A percentile compares a stretch with the other conserved stretches of the same genome.
Conservation (phyloP, 2,888 invertebrate genomes). For the Patella pellucida region DNA sequence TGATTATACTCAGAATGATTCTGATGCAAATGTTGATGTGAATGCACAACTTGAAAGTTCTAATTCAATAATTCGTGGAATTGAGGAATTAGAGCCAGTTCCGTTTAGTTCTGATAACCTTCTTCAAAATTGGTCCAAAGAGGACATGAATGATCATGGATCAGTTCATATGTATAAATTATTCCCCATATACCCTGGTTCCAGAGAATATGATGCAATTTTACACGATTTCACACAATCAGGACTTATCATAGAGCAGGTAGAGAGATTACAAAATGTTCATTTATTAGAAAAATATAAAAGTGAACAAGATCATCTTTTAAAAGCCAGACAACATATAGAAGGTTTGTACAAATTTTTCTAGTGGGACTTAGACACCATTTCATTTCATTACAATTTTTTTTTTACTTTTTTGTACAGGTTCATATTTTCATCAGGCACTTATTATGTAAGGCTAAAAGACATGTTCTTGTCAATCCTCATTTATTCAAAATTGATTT, state of each 20-base stretch:
- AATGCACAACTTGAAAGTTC: background rate
- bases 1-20: background rate
- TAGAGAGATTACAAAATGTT: constrained; percentile 41
- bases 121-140: background rate
- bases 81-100: background rate
- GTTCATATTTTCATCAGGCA: background rate
- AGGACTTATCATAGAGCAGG: constrained; percentile 35
- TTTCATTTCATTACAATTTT: background rate
- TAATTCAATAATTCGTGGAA: background rate
- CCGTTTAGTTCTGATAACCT: background rate
- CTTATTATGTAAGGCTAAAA: no score
- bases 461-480: no score
- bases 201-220: constrained; percentile 40
- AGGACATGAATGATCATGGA: background rate
- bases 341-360: constrained; percentile 27
- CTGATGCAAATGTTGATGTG: background rate
- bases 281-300: constrained; percentile 38
- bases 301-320: constrained; percentile 38
- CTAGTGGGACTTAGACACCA: background rate
- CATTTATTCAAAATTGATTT: no score
- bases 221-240: constrained; percentile 39
- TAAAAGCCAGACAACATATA: constrained; percentile 19
- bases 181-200: constrained; percentile 18
- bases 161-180: constrained; percentile 1
- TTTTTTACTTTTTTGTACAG: background rate